Evolutionary conservation across 2,888 invertebrate genomes (phyloP).

Genomic region (Tigriopus californicus): DNA sequence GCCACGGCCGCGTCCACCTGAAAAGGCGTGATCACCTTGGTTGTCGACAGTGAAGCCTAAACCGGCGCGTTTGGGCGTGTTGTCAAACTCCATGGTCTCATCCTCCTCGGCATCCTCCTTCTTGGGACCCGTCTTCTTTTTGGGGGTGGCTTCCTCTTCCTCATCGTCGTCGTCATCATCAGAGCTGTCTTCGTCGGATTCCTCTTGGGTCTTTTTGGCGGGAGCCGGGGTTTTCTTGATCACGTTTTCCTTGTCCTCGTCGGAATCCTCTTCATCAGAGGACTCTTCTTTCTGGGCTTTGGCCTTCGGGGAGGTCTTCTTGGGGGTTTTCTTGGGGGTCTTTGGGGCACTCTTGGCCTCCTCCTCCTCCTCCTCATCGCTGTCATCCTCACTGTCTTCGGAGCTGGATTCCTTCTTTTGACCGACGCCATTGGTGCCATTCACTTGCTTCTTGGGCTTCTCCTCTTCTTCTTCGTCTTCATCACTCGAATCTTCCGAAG

Average conservation of each 20-base stretch:
- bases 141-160: neutral
- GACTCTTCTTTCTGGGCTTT: neutral
- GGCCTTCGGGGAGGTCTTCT: neutral
- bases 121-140: neutral
- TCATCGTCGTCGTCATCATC: constrained; percentile 1
- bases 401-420: constrained; percentile 4
- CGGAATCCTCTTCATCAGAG: constrained; percentile 3
- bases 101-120: neutral
- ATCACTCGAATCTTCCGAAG: neutral
- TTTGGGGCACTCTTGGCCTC: neutral
- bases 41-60: neutral
- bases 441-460: neutral
- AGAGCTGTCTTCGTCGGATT: neutral
- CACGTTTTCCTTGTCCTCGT: neutral
- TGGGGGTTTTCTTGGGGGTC: neutral
- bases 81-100: neutral
- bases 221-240: neutral
- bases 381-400: neutral
- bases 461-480: neutral
- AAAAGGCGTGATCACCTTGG: neutral
- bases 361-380: neutral
- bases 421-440: neutral
- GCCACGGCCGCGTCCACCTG: constrained; percentile 1
- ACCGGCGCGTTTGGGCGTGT: neutral
- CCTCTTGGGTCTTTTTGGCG: neutral